Conservation (phyloP, 2,113 vertebrate species). For the Bambusicola thoracicus region DNA sequence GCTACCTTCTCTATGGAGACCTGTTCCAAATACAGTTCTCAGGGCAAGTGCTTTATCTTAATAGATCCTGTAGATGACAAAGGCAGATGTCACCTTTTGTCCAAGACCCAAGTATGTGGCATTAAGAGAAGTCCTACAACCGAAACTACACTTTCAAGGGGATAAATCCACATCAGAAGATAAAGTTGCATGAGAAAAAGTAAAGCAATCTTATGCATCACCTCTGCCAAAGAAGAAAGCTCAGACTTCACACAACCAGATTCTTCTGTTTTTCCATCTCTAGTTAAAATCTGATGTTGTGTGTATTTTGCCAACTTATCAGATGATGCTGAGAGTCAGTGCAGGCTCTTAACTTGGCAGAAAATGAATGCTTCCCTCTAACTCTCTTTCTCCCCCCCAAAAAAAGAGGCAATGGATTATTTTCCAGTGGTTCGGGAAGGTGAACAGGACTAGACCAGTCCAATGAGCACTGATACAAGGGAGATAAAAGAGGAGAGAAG, state of each 20-base stretch:
- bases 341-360: background rate
- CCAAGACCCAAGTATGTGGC: accelerated
- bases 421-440: background rate
- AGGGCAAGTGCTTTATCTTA: background rate
- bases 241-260: background rate
- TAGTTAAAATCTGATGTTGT: background rate
- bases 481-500: background rate
- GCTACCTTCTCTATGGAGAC: background rate
- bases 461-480: background rate
- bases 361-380: background rate
- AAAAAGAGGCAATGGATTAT: background rate
- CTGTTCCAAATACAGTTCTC: background rate
- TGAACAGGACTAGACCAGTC: background rate
- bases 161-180: background rate
- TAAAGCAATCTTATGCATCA: background rate
- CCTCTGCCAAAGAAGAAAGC: background rate
- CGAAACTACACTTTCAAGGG: background rate
- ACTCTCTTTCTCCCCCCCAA: too few relatives aligned
- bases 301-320: accelerated
- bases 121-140: background rate
- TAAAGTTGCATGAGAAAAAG: background rate
- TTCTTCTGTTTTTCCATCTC: background rate
- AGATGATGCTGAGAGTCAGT: background rate
- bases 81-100: background rate
- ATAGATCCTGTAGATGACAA: background rate